A percentile compares a stretch with the other conserved stretches of the same genome.
Evolutionary conservation across 2,888 invertebrate species (phyloP).

Genomic region (Pyrrhosoma nymphula): DNA sequence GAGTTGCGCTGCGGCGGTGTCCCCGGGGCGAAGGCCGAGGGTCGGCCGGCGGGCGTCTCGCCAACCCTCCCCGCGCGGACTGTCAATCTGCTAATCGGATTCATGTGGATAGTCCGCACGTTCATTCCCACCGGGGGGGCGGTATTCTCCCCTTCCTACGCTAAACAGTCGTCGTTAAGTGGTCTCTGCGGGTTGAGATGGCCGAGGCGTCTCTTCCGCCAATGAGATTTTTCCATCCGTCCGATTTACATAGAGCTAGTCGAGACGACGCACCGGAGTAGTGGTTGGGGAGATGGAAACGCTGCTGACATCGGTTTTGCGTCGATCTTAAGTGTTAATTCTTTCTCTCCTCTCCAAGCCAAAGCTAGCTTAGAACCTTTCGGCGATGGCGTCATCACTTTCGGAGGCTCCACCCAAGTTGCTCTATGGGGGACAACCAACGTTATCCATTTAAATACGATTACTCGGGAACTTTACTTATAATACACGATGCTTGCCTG

Average conservation of each 20-base stretch:
- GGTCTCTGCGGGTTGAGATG: neutral
- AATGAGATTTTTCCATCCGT: neutral
- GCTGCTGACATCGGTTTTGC: neutral
- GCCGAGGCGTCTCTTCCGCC: neutral
- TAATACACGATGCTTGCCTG: too few species aligned
- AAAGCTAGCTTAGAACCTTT: too few species aligned
- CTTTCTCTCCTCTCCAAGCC: neutral
- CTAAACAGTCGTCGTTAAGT: neutral
- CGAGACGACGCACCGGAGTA: neutral
- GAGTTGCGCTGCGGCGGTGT: too few species aligned
- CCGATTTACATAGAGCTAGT: neutral
- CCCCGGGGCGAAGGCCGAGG: too few species aligned
- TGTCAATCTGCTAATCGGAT: slow-evolving; percentile 31
- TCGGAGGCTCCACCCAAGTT: too few species aligned
- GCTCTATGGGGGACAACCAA: too few species aligned
- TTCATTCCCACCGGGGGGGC: neutral
- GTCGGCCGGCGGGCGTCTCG: too few species aligned
- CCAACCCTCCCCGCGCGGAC: neutral
- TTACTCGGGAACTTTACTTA: too few species aligned
- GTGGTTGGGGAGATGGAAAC: neutral
- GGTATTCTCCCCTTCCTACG: neutral
- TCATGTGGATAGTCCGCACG: neutral
- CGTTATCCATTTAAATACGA: too few species aligned
- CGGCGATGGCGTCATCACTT: too few species aligned
- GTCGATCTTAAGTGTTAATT: neutral